Conservation (phyloP, 2,888 invertebrate species). For the Cyclophora albipunctata region DNA sequence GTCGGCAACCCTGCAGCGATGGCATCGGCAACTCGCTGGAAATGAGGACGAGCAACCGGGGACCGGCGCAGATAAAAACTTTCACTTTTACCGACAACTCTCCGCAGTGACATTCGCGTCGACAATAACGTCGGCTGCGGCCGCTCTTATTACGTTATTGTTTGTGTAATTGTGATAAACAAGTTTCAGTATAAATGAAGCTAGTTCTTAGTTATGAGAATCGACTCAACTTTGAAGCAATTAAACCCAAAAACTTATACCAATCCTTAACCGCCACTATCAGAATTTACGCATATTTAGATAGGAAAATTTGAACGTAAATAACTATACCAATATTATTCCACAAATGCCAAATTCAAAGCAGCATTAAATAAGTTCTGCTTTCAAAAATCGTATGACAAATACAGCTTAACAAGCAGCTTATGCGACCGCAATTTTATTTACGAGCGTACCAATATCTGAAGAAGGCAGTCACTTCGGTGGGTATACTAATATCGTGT, state of each 20-base stretch:
- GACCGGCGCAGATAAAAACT: constrained; percentile 67
- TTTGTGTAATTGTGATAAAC: constrained; percentile 55
- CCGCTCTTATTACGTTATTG: constrained; percentile 57
- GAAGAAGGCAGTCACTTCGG: constrained; percentile 47
- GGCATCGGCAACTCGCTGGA: constrained; percentile 60
- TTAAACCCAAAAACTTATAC: too few relatives aligned
- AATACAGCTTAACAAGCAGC: constrained; percentile 31
- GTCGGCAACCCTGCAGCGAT: constrained; percentile 49
- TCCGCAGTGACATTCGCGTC: constrained; percentile 54
- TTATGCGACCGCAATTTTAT: constrained; percentile 55
- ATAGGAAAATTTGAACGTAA: too few relatives aligned
- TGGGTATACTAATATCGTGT: constrained; percentile 68
- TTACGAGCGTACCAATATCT: constrained; percentile 68
- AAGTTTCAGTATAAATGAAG: constrained; percentile 40
- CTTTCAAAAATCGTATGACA: constrained; percentile 10
- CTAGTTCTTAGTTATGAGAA: constrained; percentile 14
- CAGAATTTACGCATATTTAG: too few relatives aligned
- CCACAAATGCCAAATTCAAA: too few relatives aligned
- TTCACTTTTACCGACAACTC: constrained; percentile 67
- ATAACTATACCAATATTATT: too few relatives aligned
- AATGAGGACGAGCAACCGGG: constrained; percentile 63
- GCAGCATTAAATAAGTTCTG: too few relatives aligned
- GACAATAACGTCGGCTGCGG: constrained; percentile 57
- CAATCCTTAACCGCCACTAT: too few relatives aligned
- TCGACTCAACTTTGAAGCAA: not conserved